A percentile compares a stretch with the other conserved stretches of the same genome.
Evolutionary conservation across 1,140 invertebrate genomes (phyloP).

Genomic region (Plutomurus gul): DNA sequence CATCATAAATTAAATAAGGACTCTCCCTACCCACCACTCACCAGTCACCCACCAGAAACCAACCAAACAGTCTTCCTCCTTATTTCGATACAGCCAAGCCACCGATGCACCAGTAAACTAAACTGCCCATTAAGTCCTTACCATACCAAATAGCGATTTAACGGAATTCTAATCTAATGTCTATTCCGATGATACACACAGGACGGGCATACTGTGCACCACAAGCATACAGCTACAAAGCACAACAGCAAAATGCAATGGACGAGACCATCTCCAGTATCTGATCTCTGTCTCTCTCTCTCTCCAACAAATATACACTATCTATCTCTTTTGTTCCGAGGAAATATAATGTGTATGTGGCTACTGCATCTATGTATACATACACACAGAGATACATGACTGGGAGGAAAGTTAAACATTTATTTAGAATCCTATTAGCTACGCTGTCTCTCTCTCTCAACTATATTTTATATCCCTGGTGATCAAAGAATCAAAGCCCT

Average conservation of each 20-base stretch:
- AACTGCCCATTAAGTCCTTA: constrained; percentile 26
- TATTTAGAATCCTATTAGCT: constrained; percentile 28
- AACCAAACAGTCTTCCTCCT: constrained; percentile 5
- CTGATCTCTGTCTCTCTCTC: background rate
- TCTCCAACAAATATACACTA: background rate
- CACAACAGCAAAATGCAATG: background rate
- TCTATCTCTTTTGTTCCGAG: background rate
- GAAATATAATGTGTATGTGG: no score
- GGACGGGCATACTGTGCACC: background rate
- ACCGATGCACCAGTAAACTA: background rate
- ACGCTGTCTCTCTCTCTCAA: background rate
- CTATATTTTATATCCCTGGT: background rate
- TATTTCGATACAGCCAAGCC: background rate
- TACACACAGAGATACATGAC: background rate
- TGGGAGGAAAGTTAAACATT: background rate
- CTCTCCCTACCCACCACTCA: constrained; percentile 28
- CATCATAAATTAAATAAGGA: constrained; percentile 45
- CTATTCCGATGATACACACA: background rate
- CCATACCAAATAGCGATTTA: constrained; percentile 29
- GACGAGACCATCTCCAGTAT: background rate
- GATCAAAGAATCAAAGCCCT: background rate
- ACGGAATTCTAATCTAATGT: constrained; percentile 27
- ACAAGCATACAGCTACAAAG: background rate
- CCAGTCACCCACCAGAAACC: background rate
- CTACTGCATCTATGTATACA: background rate